phyloP scores from a whole-genome alignment of 2,888 invertebrate genomes.

The Parnassius apollo region DNA sequence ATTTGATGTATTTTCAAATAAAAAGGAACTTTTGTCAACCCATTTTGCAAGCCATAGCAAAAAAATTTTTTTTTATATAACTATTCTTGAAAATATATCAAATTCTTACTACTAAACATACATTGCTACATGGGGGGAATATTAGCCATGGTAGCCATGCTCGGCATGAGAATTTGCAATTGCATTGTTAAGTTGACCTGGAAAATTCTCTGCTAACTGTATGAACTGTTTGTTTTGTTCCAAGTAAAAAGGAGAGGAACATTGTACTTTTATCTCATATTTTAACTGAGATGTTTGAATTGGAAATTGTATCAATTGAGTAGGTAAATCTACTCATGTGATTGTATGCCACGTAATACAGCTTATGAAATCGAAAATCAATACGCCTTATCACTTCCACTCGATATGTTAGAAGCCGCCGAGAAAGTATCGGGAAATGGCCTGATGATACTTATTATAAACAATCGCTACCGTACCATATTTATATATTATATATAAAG shows the following conservation, averaged over 20 bases:
- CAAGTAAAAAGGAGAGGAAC: too few relatives aligned
- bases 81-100: background rate
- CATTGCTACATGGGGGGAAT: too few relatives aligned
- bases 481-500: too few relatives aligned
- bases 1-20: background rate
- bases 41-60: too few relatives aligned
- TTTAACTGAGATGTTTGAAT: too few relatives aligned
- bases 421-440: background rate
- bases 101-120: background rate
- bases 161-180: too few relatives aligned
- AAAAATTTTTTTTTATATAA: background rate
- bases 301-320: too few relatives aligned
- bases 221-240: too few relatives aligned
- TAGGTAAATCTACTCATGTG: too few relatives aligned
- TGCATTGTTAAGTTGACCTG: background rate
- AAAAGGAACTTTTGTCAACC: background rate
- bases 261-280: too few relatives aligned
- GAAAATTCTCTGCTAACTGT: background rate
- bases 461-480: too few relatives aligned
- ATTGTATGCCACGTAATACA: conserved; percentile 4
- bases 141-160: too few relatives aligned
- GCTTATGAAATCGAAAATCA: conserved; percentile 10
- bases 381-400: conserved; percentile 13
- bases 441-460: background rate
- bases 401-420: conserved; percentile 6